Evolutionary conservation across 2,797 vertebrate species (phyloP).

Genomic region (Carduelis carduelis): DNA sequence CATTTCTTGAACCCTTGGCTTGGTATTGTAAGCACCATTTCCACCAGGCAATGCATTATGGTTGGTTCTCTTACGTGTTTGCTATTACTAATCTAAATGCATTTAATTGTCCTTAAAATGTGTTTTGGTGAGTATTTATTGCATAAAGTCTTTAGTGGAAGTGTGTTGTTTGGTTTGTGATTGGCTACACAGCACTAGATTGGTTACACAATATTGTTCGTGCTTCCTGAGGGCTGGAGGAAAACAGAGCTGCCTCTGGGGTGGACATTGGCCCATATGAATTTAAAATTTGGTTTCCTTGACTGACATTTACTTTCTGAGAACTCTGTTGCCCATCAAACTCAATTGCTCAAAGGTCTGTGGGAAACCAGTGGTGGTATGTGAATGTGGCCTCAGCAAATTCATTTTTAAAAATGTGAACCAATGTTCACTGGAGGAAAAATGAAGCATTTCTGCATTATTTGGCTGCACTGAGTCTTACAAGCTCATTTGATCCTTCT

Average conservation of each 20-base stretch:
- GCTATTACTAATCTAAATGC: not conserved
- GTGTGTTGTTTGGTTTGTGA: not conserved
- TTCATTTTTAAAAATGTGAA: not conserved
- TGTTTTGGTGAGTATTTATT: not conserved
- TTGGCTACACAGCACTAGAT: not conserved
- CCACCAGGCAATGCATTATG: accelerated
- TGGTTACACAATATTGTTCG: not conserved
- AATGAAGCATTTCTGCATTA: slow-evolving; percentile 15
- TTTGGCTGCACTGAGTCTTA: not conserved
- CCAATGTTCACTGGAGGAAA: not conserved
- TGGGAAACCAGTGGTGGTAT: slow-evolving; percentile 32
- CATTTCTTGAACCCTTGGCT: not conserved
- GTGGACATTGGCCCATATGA: not conserved
- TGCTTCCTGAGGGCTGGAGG: not conserved
- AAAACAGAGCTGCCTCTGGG: slow-evolving; percentile 2
- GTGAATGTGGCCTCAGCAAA: slow-evolving; percentile 3
- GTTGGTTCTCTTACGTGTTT: not conserved
- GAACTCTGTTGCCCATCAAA: slow-evolving; percentile 31
- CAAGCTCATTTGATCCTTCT: not conserved
- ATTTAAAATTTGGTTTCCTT: slow-evolving; percentile 10
- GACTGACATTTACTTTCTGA: slow-evolving; percentile 19
- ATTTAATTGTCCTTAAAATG: not conserved
- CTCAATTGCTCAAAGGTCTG: slow-evolving; percentile 31
- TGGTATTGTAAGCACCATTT: not conserved
- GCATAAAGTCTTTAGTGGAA: not conserved